A percentile compares a stretch with the other conserved stretches of the same genome.
phyloP scores from a whole-genome alignment of 2,113 vertebrate species.

The Eulacestoma nigropectus region DNA sequence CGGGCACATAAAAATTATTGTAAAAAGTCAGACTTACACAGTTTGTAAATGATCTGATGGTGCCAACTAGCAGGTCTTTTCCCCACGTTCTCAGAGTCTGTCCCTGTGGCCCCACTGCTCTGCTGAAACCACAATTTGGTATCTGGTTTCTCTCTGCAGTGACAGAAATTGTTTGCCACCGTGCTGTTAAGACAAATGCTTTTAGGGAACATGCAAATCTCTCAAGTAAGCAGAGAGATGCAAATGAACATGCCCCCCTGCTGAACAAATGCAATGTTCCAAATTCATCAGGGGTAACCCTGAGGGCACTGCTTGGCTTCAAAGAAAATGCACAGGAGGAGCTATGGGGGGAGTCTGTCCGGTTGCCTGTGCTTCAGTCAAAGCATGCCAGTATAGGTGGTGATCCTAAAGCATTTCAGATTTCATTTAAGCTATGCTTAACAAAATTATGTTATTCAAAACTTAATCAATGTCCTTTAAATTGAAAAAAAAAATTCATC shows the following conservation, averaged over 20 bases:
- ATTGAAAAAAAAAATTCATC: neutral
- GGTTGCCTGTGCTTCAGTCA: neutral
- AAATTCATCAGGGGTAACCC: neutral
- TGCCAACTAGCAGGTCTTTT: neutral
- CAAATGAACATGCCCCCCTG: fast-evolving
- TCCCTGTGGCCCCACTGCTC: neutral
- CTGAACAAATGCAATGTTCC: neutral
- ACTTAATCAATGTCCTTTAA: neutral
- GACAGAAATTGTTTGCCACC: neutral
- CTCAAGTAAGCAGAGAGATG: neutral
- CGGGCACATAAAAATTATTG: neutral
- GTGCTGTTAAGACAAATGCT: neutral
- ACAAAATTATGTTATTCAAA: neutral
- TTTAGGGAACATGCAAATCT: neutral
- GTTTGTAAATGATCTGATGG: neutral
- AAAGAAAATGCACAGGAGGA: neutral
- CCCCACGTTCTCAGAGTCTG: neutral
- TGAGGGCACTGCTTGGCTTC: neutral
- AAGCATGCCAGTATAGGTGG: neutral
- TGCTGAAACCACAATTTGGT: neutral
- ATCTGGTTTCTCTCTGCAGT: neutral
- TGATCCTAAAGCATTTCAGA: neutral
- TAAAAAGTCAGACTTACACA: neutral
- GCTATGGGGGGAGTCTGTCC: neutral
- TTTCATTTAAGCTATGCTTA: neutral